Evolutionary conservation across 1,140 invertebrate genomes (phyloP).

Genomic region (Aethina tumida): DNA sequence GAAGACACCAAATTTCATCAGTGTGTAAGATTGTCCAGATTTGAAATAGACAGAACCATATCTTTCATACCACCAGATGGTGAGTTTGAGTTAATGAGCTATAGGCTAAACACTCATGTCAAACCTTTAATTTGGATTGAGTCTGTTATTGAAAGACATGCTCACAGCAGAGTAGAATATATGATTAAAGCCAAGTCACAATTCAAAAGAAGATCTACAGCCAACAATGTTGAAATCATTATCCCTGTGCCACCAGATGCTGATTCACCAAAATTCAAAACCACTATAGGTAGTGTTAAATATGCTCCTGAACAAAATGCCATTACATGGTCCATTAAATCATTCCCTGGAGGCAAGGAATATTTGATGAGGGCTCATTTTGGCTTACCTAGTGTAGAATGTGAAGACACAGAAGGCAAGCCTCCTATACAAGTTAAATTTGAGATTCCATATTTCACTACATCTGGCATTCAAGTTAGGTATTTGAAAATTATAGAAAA

Average conservation of each 20-base stretch:
- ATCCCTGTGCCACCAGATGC: conserved; percentile 98
- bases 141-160: conserved; percentile 97
- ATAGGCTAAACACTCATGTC: conserved; percentile 92
- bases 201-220: conserved; percentile 95
- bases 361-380: conserved; percentile 99
- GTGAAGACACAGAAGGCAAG: conserved; percentile 92
- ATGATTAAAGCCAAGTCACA: conserved; percentile 99
- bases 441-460: conserved; percentile 99
- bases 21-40: conserved; percentile 92
- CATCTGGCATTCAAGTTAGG: conserved; percentile 96
- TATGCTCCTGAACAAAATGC: conserved; percentile 97
- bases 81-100: conserved; percentile 99
- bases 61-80: conserved; percentile 99
- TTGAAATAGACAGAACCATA: conserved; percentile 98
- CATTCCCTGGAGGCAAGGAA: conserved; percentile 98
- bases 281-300: conserved; percentile 94
- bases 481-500: conserved; percentile 99
- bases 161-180: conserved; percentile 95
- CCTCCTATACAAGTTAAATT: conserved; percentile 99
- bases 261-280: conserved; percentile 98
- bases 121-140: conserved; percentile 99
- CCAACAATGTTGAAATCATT: conserved; percentile 98
- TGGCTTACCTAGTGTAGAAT: conserved; percentile 92
- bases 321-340: conserved; percentile 99
- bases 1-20: conserved; percentile 99